Percentiles rank a stretch among this genome's conserved stretches.
Conservation (phyloP, 2,113 vertebrate genomes). For the Perca fluviatilis region DNA sequence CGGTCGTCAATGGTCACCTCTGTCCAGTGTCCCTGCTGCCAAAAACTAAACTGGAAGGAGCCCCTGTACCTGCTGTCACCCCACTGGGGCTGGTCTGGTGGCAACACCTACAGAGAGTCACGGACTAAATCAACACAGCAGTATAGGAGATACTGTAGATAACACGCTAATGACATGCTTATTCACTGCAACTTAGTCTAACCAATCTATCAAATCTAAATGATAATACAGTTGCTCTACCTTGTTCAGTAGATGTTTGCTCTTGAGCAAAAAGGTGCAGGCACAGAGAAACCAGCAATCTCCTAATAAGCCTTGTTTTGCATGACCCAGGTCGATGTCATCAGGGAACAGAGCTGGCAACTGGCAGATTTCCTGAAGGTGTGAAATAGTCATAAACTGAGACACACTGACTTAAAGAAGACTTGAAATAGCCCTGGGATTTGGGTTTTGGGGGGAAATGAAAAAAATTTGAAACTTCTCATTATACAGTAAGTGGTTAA, state of each 20-base stretch:
- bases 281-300: slow-evolving; percentile 99
- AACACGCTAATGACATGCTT: not conserved
- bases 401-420: not conserved
- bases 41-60: slow-evolving; percentile 89
- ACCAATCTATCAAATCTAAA: not conserved
- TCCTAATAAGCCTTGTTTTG: slow-evolving; percentile 95
- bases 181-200: not conserved
- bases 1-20: slow-evolving; percentile 92
- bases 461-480: not conserved
- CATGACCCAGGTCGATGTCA: slow-evolving; percentile 83
- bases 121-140: slow-evolving; percentile 5
- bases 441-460: not conserved
- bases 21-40: slow-evolving; percentile 93
- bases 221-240: slow-evolving; percentile 72
- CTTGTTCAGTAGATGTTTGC: slow-evolving; percentile 88
- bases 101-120: slow-evolving; percentile 86
- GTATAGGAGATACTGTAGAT: not conserved
- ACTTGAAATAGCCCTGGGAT: not conserved
- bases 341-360: slow-evolving; percentile 88
- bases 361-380: slow-evolving; percentile 90
- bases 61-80: slow-evolving; percentile 87
- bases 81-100: slow-evolving; percentile 91
- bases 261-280: slow-evolving; percentile 91
- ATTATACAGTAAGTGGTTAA: not conserved
- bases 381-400: not conserved